Conservation (phyloP, 53 echinoderm and acorn worm species). For the Arbacia lixula region DNA sequence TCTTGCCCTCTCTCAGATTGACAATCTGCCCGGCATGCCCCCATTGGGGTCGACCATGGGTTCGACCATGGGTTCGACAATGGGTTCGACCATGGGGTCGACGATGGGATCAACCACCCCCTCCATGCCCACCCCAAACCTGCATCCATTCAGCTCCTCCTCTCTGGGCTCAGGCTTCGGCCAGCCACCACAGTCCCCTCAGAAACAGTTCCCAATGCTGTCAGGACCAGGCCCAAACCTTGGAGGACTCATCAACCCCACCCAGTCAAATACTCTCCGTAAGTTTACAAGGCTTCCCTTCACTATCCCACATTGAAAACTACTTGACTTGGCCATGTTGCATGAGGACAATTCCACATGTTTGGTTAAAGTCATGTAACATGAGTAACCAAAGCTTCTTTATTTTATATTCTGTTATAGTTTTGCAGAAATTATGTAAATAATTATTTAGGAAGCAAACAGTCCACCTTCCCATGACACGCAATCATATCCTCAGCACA, state of each 20-base stretch:
- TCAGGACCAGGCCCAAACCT: conserved; percentile 65
- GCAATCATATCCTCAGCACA: too few species aligned
- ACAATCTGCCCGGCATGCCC: conserved; percentile 45
- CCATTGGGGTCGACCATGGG: conserved; percentile 41
- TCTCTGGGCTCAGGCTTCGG: conserved; percentile 81
- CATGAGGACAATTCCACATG: too few species aligned
- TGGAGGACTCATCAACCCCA: conserved; percentile 66
- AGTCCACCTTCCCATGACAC: too few species aligned
- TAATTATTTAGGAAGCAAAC: too few species aligned
- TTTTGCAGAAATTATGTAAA: too few species aligned
- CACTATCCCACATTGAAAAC: too few species aligned
- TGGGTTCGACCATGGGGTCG: not conserved
- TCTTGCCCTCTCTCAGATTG: conserved; percentile 12
- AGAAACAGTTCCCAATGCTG: conserved; percentile 85
- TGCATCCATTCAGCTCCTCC: conserved; percentile 42
- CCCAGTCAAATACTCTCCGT: conserved; percentile 45
- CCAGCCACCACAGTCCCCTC: conserved; percentile 72
- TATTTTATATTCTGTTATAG: too few species aligned
- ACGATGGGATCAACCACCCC: conserved; percentile 17
- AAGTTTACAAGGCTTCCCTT: too few species aligned
- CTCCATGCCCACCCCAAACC: conserved; percentile 43
- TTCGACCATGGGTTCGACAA: not conserved
- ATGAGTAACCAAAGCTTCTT: too few species aligned
- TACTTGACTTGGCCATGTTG: too few species aligned
- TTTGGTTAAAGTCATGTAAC: too few species aligned